Evolutionary conservation across 2,113 vertebrate species (phyloP).

Genomic region (Ammospiza caudacuta): DNA sequence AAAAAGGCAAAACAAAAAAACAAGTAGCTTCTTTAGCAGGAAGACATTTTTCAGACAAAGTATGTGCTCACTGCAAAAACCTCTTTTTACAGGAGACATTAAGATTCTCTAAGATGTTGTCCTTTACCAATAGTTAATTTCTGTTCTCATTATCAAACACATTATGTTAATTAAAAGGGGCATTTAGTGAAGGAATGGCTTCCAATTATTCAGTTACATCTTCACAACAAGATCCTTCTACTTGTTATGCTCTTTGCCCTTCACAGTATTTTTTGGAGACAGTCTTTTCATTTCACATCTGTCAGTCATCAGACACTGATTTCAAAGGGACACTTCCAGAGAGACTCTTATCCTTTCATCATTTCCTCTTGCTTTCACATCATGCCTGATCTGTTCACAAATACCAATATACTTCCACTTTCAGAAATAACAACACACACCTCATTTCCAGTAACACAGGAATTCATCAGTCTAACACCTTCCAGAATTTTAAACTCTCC

Average conservation of each 20-base stretch:
- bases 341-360: constrained; percentile 19
- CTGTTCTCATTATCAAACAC: background rate
- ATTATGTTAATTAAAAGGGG: background rate
- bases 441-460: background rate
- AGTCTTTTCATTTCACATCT: constrained; percentile 39
- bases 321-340: constrained; percentile 42
- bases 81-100: background rate
- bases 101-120: background rate
- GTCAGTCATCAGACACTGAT: constrained; percentile 41
- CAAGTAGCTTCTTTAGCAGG: background rate
- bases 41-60: background rate
- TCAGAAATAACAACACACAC: background rate
- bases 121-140: background rate
- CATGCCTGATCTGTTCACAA: constrained; percentile 24
- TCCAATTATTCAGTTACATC: constrained; percentile 25
- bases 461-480: background rate
- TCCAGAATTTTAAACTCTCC: background rate
- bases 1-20: background rate
- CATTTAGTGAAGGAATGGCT: background rate
- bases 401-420: background rate
- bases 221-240: background rate
- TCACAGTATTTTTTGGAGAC: background rate
- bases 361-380: constrained; percentile 23
- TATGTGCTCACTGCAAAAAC: background rate
- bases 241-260: background rate